A percentile compares a stretch with the other conserved stretches of the same genome.
Conservation (phyloP, 2,113 vertebrate genomes). For the Toxostoma redivivum region DNA sequence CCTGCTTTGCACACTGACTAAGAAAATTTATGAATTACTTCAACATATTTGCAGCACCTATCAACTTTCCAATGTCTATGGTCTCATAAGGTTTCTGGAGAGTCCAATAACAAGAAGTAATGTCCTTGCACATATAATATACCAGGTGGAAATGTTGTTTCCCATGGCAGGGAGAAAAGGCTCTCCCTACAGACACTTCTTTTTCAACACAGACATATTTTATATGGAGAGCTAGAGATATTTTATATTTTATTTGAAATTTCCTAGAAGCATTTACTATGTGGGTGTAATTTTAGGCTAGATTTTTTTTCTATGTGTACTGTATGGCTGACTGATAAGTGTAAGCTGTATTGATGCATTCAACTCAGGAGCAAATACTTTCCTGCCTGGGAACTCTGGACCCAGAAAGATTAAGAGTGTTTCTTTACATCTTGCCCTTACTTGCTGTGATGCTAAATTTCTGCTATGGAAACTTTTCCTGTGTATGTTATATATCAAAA, state of each 20-base stretch:
- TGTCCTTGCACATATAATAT: not conserved
- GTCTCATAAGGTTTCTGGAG: not conserved
- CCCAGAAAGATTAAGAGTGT: not conserved
- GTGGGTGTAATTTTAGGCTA: not conserved
- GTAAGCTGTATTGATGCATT: not conserved
- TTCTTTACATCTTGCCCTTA: not conserved
- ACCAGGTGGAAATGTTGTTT: not conserved
- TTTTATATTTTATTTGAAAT: not conserved
- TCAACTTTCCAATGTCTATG: not conserved
- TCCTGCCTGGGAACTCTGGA: not conserved
- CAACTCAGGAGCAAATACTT: not conserved
- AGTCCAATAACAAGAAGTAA: not conserved
- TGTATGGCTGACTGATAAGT: not conserved
- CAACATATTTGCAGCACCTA: not conserved
- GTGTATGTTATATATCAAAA: not conserved
- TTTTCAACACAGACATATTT: not conserved
- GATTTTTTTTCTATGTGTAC: not conserved
- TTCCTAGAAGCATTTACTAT: not conserved
- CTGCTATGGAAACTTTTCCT: not conserved
- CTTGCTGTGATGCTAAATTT: not conserved
- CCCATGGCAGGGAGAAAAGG: not conserved
- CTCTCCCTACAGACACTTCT: not conserved
- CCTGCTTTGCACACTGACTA: not conserved
- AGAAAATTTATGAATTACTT: not conserved
- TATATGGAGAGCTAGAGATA: not conserved